phyloP scores from a whole-genome alignment of 1,140 invertebrate species.

The Bombus superbus region DNA sequence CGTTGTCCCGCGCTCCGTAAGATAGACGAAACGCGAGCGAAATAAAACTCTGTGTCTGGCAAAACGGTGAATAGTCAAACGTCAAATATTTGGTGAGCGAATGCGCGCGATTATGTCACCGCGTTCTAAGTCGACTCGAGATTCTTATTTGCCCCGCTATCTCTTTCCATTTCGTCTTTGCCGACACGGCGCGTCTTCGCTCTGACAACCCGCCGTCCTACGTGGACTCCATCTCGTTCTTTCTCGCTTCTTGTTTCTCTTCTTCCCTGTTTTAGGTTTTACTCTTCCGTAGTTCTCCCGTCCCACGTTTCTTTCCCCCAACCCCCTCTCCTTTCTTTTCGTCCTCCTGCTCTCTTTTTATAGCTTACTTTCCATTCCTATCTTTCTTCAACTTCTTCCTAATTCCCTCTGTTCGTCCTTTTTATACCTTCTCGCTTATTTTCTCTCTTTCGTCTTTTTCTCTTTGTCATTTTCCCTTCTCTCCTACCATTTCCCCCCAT shows the following conservation, averaged over 20 bases:
- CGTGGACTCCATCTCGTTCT: not conserved
- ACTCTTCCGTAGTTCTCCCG: not conserved
- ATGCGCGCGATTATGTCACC: slow-evolving; percentile 55
- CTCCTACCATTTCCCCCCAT: not conserved
- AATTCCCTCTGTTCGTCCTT: not conserved
- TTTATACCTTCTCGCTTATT: not conserved
- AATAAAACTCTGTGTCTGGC: slow-evolving; percentile 12
- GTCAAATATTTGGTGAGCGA: slow-evolving; percentile 61
- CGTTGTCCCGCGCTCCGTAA: not conserved
- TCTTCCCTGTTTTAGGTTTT: not conserved
- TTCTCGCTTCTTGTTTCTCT: no score
- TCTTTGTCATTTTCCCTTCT: not conserved
- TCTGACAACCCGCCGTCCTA: not conserved
- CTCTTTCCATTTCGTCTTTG: slow-evolving; percentile 34
- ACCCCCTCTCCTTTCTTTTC: not conserved
- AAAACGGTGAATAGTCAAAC: slow-evolving; percentile 16
- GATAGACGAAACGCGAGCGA: no score
- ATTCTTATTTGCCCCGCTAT: slow-evolving; percentile 49
- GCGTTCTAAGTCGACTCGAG: slow-evolving; percentile 43
- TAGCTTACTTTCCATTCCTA: not conserved
- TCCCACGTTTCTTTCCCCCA: not conserved
- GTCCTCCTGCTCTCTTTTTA: not conserved
- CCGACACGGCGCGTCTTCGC: not conserved
- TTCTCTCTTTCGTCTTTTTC: no score
- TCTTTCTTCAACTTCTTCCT: no score